Evolutionary conservation across 2,113 vertebrate species (phyloP).

Genomic region (Carollia perspicillata): DNA sequence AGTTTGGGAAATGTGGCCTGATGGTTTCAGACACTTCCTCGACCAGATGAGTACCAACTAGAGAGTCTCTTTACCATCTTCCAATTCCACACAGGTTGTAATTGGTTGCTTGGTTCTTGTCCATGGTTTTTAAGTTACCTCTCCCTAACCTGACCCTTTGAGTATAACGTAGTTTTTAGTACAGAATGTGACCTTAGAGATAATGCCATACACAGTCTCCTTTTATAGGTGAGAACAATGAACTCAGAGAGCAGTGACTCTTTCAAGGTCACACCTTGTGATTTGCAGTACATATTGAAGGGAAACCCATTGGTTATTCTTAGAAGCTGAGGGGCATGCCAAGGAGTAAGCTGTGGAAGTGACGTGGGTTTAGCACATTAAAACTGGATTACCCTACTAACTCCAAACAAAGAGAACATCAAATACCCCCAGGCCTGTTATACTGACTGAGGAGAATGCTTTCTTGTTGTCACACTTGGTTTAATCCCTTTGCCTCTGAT

Average conservation of each 20-base stretch:
- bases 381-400: background rate
- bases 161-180: background rate
- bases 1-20: background rate
- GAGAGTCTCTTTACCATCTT: background rate
- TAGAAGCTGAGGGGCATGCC: background rate
- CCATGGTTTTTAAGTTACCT: background rate
- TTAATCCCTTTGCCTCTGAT: slow-evolving; percentile 41
- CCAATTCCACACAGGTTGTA: background rate
- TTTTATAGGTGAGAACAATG: background rate
- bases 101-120: background rate
- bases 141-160: background rate
- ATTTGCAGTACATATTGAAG: background rate
- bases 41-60: background rate
- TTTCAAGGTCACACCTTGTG: background rate
- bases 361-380: background rate
- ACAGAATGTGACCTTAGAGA: background rate
- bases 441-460: background rate
- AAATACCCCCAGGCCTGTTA: background rate
- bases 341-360: background rate
- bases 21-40: background rate
- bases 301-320: background rate
- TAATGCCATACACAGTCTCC: background rate
- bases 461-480: background rate
- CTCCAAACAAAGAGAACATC: background rate
- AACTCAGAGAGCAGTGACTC: background rate